Evolutionary conservation across 2,113 vertebrate species (phyloP), one percentile per base, ranked within the genome.

Genomic region (Esox niger): DNA sequence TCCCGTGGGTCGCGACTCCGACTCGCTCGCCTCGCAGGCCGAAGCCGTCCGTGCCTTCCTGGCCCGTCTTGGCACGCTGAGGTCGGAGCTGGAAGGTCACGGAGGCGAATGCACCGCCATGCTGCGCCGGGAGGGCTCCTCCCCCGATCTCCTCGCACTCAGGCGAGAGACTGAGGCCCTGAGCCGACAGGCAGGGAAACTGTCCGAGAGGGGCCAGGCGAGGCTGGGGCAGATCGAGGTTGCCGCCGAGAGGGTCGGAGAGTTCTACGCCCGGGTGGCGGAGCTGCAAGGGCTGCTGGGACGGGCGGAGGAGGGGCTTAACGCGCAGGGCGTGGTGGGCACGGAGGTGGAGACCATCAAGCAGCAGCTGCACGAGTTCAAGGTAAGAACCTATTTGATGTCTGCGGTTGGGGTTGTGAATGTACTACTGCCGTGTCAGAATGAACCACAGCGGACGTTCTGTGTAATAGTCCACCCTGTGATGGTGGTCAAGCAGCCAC

Each of bases 341-440:
- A 93, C 95, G 0, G 98, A 99, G 87, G 96, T 99, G 82, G 98
- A 99, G 26, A 83, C 88, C 81, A 95, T 99, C 90, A 97, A 91
- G 76, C 95, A 95, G 66, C 98, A 99, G 78, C 76, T 99, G 81
- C 92, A 92, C 20, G 94, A 95, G 83, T 98, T 98, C 83, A 98
- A 98, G 94, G 98, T 99, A 89, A 73, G 94, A 52, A 17, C 0
- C 2, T 21, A 2, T 21, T 5, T 32, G 31, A 31, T 52, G 0
- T 52, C 21, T 52, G 7, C 21, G 35, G 35, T 38, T 38, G 11
- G 5, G n/a, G 47, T 52, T 21, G 5, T n/a, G 47, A 52, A 23
- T 8, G 47, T 52, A 2, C 47, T 23, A 43, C 38, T 43, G 5
- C 38, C 17, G 38, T 43, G 11, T 4, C 17, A 4, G 38, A 43